These are phyloP conservation scores for Alca torda DNA, from an alignment of 2,797 vertebrate species.

Conservation along the genomic window DNA sequence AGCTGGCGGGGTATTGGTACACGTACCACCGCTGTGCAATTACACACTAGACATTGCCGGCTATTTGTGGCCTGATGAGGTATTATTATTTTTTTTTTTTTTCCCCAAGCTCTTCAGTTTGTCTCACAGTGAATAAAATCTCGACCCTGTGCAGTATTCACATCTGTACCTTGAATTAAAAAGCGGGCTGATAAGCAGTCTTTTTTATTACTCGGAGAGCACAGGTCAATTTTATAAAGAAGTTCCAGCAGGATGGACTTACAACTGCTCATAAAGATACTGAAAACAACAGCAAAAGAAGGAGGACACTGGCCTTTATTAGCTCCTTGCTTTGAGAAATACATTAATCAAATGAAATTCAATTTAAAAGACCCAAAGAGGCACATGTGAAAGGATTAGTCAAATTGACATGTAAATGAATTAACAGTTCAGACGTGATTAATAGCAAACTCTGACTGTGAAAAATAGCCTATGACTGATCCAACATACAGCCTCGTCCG, in stretches of 20 bases:
- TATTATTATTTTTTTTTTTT: rapidly evolving
- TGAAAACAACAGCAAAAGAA: conserved; percentile 23
- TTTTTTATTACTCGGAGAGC: conserved; percentile 34
- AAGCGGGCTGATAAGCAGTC: background rate
- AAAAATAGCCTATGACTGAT: background rate
- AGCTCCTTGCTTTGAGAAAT: conserved; percentile 64
- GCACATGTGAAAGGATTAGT: conserved; percentile 58
- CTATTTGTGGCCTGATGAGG: background rate
- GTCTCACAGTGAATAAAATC: background rate
- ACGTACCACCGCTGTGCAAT: background rate
- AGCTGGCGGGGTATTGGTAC: rapidly evolving
- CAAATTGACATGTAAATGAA: conserved; percentile 62
- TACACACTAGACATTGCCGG: background rate
- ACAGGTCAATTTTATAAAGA: conserved; percentile 27
- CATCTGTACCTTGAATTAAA: conserved; percentile 6
- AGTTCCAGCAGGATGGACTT: conserved; percentile 15
- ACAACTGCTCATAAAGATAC: conserved; percentile 34
- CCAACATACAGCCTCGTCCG: conserved; percentile 1
- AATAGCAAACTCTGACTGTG: conserved; percentile 21
- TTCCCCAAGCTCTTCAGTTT: background rate
- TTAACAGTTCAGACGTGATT: conserved; percentile 49
- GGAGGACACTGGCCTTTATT: conserved; percentile 67
- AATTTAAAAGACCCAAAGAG: conserved; percentile 55
- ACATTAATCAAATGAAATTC: conserved; percentile 50
- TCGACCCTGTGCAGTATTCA: background rate